phyloP scores from a whole-genome alignment of 2,113 vertebrate genomes.

The Taxidea taxus region DNA sequence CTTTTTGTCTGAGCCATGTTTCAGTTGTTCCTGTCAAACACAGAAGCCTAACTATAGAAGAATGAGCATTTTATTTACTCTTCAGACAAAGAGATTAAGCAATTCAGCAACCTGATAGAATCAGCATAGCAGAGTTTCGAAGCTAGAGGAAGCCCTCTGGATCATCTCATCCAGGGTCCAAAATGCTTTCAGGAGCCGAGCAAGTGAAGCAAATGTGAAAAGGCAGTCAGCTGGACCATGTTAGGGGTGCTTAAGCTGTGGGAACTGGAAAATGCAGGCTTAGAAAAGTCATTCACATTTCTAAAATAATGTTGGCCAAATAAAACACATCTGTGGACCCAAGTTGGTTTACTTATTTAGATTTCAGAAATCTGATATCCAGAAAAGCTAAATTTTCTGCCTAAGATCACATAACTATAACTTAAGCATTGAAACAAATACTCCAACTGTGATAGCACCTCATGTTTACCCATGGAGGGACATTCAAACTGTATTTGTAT shows the following conservation, averaged over 20 bases:
- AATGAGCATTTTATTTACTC: background rate
- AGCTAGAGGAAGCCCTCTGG: background rate
- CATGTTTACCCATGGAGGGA: background rate
- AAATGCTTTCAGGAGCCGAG: background rate
- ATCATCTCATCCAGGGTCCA: background rate
- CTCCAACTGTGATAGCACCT: background rate
- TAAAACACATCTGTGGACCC: background rate
- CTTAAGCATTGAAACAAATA: background rate
- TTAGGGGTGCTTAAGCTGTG: background rate
- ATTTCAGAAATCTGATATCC: conserved; percentile 1
- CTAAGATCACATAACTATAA: background rate
- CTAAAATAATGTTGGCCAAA: background rate
- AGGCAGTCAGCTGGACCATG: background rate
- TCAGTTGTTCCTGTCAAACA: background rate
- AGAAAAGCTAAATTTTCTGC: background rate
- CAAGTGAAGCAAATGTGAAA: background rate
- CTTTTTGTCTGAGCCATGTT: conserved; percentile 4
- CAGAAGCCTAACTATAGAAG: conserved; percentile 20
- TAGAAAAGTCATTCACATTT: background rate
- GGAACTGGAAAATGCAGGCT: background rate
- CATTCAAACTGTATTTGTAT: background rate
- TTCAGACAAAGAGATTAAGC: conserved; percentile 11
- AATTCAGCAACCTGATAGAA: background rate
- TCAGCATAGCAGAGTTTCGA: background rate
- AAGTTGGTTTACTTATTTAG: background rate